Conservation (phyloP, 2,797 vertebrate species). For the Sarcoramphus papa region DNA sequence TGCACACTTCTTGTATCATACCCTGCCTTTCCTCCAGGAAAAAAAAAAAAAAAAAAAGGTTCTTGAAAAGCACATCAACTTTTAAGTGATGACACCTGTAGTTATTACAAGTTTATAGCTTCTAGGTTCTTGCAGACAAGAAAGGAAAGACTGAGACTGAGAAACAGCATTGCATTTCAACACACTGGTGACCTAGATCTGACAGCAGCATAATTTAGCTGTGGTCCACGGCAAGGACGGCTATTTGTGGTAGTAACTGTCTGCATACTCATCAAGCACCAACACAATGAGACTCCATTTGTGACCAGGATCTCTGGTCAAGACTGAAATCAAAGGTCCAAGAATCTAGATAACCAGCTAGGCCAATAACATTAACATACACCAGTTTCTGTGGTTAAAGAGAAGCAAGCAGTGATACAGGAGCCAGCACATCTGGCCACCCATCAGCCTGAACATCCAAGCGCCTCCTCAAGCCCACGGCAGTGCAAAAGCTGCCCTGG, state of each 20-base stretch:
- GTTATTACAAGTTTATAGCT: not conserved
- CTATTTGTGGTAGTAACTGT: not conserved
- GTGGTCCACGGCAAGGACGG: not conserved
- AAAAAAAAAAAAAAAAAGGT: not conserved
- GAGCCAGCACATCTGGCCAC: not conserved
- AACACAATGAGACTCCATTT: not conserved
- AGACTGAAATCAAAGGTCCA: not conserved
- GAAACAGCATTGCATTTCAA: not conserved
- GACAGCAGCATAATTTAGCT: not conserved
- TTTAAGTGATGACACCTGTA: not conserved
- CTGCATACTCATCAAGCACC: not conserved
- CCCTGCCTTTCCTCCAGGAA: not conserved
- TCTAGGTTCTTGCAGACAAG: not conserved
- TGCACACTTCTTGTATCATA: not conserved
- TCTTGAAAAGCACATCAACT: not conserved
- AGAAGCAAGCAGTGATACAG: not conserved
- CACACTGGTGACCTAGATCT: not conserved
- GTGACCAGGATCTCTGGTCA: not conserved
- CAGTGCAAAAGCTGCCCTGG: not conserved
- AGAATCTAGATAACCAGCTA: not conserved
- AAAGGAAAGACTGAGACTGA: not conserved
- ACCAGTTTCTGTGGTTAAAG: not conserved
- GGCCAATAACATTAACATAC: not conserved
- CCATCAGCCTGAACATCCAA: not conserved
- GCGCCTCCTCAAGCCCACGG: accelerated